Evolutionary conservation across 2,113 vertebrate species (phyloP).

Genomic region (Neotoma lepida): DNA sequence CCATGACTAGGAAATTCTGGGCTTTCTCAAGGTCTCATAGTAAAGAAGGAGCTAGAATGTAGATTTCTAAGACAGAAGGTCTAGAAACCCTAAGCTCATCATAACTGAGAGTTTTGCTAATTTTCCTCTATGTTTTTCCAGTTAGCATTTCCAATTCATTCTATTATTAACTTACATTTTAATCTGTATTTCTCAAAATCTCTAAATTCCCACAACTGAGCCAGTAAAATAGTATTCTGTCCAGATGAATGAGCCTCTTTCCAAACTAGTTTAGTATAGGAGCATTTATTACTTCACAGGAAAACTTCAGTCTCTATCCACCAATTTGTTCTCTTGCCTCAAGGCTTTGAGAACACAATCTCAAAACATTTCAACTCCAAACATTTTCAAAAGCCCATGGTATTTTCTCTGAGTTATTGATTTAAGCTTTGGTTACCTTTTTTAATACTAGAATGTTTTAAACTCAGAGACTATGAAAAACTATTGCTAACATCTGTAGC

Average conservation of each 20-base stretch:
- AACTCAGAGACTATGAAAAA: constrained; percentile 35
- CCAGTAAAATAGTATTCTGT: neutral
- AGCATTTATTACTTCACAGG: neutral
- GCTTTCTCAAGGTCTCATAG: constrained; percentile 1
- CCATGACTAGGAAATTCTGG: neutral
- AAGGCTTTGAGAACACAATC: neutral
- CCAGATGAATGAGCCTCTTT: neutral
- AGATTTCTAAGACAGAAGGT: neutral
- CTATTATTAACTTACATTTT: neutral
- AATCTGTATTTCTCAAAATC: neutral
- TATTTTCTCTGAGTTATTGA: constrained; percentile 3
- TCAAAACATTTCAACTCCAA: constrained; percentile 30
- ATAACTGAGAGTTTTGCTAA: neutral
- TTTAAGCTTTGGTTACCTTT: neutral
- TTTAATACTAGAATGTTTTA: neutral
- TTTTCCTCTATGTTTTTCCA: neutral
- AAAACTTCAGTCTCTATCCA: neutral
- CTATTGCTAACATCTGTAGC: neutral
- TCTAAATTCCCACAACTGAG: neutral
- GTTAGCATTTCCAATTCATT: neutral
- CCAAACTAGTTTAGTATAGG: neutral
- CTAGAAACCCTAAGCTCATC: neutral
- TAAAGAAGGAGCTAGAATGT: neutral
- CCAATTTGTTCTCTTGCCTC: constrained; percentile 1
- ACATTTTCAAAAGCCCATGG: constrained; percentile 12